Conservation (phyloP, 2,797 vertebrate species). For the Sebastes reedi region DNA sequence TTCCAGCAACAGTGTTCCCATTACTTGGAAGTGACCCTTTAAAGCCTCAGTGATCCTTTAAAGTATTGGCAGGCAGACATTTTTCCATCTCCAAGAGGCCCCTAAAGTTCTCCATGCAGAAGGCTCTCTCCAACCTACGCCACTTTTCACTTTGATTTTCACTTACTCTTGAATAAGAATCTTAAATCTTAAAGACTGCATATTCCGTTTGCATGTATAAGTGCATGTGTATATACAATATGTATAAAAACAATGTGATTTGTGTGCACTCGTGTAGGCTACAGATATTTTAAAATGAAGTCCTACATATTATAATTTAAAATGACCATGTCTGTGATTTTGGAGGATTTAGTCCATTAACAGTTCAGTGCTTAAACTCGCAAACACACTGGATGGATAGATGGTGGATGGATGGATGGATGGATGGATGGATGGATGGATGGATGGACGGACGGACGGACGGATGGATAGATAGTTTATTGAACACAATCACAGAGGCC, state of each 20-base stretch:
- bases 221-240: not conserved
- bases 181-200: not conserved
- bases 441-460: no score
- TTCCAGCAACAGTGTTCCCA: conserved; percentile 24
- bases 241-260: not conserved
- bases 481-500: no score
- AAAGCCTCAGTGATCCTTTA: conserved; percentile 19
- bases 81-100: conserved; percentile 43
- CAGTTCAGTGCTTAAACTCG: not conserved
- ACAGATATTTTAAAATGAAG: not conserved
- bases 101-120: conserved; percentile 27
- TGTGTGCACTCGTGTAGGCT: not conserved
- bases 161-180: not conserved
- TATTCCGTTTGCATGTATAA: not conserved
- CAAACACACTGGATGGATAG: no score
- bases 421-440: no score
- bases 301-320: not conserved
- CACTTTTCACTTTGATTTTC: conserved; percentile 14
- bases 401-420: no score
- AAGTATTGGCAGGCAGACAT: conserved; percentile 27
- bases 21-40: conserved; percentile 9
- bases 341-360: not conserved
- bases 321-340: not conserved
- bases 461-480: no score
- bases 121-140: not conserved